These are phyloP conservation scores for Alcedo quadribrachys DNA, from an alignment of 2,797 vertebrate species.

Conservation along the genomic window DNA sequence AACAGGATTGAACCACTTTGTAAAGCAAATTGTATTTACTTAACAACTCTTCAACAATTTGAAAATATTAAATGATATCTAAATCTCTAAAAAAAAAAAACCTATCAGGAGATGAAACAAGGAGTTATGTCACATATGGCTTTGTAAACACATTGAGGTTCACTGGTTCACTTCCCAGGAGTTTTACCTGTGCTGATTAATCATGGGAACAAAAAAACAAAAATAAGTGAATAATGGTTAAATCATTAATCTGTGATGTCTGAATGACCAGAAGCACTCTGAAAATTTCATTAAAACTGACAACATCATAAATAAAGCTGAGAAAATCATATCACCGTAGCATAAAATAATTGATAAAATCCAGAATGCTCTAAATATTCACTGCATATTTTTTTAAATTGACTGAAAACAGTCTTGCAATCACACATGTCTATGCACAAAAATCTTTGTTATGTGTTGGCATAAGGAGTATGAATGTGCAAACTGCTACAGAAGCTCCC, in stretches of 20 bases:
- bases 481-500: background rate
- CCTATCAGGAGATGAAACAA: background rate
- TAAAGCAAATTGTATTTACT: background rate
- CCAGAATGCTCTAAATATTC: background rate
- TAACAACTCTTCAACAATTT: background rate
- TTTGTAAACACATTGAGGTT: background rate
- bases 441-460: background rate
- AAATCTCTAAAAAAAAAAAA: background rate
- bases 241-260: background rate
- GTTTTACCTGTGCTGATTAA: background rate
- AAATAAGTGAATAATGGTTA: background rate
- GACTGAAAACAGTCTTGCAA: background rate
- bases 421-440: background rate
- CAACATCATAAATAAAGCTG: background rate
- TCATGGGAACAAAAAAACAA: fast-evolving
- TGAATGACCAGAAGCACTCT: background rate
- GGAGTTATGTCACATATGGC: background rate
- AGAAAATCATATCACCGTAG: background rate
- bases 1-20: background rate
- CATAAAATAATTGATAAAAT: background rate
- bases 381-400: background rate
- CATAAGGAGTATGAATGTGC: fast-evolving
- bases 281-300: background rate
- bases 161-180: background rate
- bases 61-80: background rate